Base-by-base conservation (phyloP, 2,888 invertebrate genomes). In the Agonopterix subpropinquella region DNA sequence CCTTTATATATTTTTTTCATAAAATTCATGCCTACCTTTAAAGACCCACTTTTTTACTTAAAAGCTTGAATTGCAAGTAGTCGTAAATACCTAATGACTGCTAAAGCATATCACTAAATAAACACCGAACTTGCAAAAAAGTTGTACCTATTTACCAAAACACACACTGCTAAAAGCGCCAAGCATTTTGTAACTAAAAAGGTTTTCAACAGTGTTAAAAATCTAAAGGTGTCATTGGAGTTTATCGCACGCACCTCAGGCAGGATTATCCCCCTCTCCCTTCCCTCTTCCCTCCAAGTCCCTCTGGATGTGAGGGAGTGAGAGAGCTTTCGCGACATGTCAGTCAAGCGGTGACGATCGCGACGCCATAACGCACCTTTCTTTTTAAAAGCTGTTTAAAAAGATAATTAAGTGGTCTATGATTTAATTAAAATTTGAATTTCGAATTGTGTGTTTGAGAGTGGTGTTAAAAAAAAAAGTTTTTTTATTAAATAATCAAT, bases 321-420 rank as follows among this genome's bases (percentile, higher is more conserved):
- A 59, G 61, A 65, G 50, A 49, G 54, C 54, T 54, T 49, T 36
- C 54, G 57, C 54, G 64, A 66, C 65, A 57, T 68, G 73, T 67
- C 77, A 85, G 84, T 83, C 76, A 76, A 62, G 59, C 69, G 64
- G 58, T 69, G 67, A 60, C 69, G 55, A 63, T 63, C 71, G 77
- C 58, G 57, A 57, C 54, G 73, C 53, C 56, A 66, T 65, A 73
- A 70, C 77, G 77, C 66, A 52, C 47, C 39, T 39, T n/a, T n/a
- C 9, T 39, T 39, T 39, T 39, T n/a, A 39, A 39, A 39, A 39
- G 39, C 39, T n/a, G 10, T 39, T 39, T 39, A 39, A 39, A 39
- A 39, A 39, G 39, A 10, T 2, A 39, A 39, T 9, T 39, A 28
- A 28, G 28, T 28, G 28, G 39, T 39, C 39, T 39, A 39, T 39